Conservation (phyloP, 2,797 vertebrate genomes). For the Smutsia temminckii region DNA sequence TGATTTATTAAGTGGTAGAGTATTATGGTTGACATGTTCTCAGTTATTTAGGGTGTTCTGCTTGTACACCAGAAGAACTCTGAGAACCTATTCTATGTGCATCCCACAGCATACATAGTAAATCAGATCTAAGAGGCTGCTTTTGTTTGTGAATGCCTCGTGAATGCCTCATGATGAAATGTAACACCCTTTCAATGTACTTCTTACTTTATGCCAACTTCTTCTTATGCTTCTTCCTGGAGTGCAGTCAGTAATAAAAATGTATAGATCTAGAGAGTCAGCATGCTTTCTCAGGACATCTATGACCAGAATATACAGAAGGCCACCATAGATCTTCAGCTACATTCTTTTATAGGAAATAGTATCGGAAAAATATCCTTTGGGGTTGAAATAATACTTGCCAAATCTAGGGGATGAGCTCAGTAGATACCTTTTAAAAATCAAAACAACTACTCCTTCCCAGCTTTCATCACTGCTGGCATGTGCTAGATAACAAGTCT, state of each 20-base stretch:
- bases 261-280: background rate
- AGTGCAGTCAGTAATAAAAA: background rate
- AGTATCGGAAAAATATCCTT: background rate
- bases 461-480: conserved; percentile 7
- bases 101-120: background rate
- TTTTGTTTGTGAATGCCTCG: background rate
- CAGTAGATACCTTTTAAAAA: conserved; percentile 42
- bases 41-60: conserved; percentile 42
- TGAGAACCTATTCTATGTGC: background rate
- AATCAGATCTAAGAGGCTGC: conserved; percentile 11
- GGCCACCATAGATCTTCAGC: background rate
- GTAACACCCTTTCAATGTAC: background rate
- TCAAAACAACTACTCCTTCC: conserved; percentile 20
- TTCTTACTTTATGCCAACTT: conserved; percentile 13
- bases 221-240: conserved; percentile 24
- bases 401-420: conserved; percentile 24
- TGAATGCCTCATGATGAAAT: conserved; percentile 34
- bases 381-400: background rate
- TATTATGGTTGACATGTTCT: background rate
- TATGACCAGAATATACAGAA: background rate
- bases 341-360: background rate
- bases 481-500: conserved; percentile 58
- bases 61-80: conserved; percentile 31
- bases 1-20: conserved; percentile 35
- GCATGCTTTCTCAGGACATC: background rate